Base-by-base conservation (phyloP, 2,888 invertebrate genomes). In the Pammene fasciana region DNA sequence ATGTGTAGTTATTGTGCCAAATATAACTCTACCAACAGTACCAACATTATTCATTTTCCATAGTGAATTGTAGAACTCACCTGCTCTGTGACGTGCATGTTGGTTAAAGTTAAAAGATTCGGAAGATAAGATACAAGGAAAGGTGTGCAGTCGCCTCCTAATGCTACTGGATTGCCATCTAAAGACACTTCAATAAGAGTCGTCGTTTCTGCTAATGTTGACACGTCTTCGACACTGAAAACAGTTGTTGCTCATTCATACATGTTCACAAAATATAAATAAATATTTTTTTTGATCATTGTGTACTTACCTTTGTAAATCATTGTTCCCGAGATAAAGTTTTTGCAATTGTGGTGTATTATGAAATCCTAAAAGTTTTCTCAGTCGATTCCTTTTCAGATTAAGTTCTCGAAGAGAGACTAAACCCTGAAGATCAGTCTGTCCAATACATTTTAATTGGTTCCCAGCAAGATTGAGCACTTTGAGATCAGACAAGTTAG, bases 401-500 rank as follows among this genome's bases (percentile, higher is more conserved):
- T 99, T 99, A 62, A 99, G 89, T 83, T 99, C 98, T 74, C 96
- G 95, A 48, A 99, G 87, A 3, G 96, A 95, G 36, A 93, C 89
- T 71, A 99, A 89, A 0, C 97, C 98, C 74, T 94, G 94, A 68
- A 98, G 94, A 82, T 98, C 97, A 70, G 95, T 94, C 72, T 93
- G 94, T 56, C 96, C 96, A 66, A 98, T 95, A 75, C 93, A 94
- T 75, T 95, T 94, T 66, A 99, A 95, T 84, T 96, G 96, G 90
- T 99, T 99, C 34, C 98, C 98, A 59, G 98, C 98, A 79, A 98
- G 93, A 90, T 99, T 99, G 60, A 99, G 93, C 13, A 98, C 98
- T 88, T 98, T 97, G 62, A 99, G 89, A 77, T 97, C 96, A 64
- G 91, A 92, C 72, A 97, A 94, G 78, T 91, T 93, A 45, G 94